Base-by-base conservation (phyloP, 2,797 vertebrate genomes). In the Carcharodon carcharias region DNA sequence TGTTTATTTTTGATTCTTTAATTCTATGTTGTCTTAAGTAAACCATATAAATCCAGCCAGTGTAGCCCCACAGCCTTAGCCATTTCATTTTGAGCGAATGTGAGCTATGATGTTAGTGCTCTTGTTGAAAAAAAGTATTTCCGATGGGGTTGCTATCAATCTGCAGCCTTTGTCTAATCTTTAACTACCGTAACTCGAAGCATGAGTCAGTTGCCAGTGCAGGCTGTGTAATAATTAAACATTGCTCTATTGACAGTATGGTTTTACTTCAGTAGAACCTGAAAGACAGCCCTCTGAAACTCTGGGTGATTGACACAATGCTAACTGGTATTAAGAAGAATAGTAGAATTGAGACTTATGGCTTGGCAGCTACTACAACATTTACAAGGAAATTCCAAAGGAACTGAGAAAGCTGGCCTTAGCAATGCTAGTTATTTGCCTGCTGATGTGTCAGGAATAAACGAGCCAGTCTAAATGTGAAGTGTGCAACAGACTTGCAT, bases 331-430 rank as follows among this genome's bases (percentile, higher is more conserved):
- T 96, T 96, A 94, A 96, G 96, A 88, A 94, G 61, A 93, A 67
- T 71, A 9, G 65, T 87, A 6, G 96, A 7, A 96, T 97, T 97
- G 97, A 54, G 56, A 96, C 96, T 96, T 80, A 4, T 91, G 96
- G 97, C 96, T 97, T 97, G 96, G 96, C 96, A 96, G 96, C 96
- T 21, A 28, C 23, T 80, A 96, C 96, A 96, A 92, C 96, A 95
- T 97, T 96, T 96, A 97, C 97, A 98, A 98, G 98, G 98, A 98
- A 98, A 98, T 98, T 98, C 98, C 98, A 98, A 97, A 97, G 97
- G 98, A 97, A 97, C 98, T 97, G 97, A 98, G 98, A 98, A 98
- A 98, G 97, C 97, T 96, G 96, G 97, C 96, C 94, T 96, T 97
- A 97, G 96, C 97, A 97, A 97, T 97, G 97, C 97, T 97, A 97